These are phyloP conservation scores for Oxycera nigricornis DNA, from an alignment of 2,888 invertebrate genomes.

Conservation along the genomic window DNA sequence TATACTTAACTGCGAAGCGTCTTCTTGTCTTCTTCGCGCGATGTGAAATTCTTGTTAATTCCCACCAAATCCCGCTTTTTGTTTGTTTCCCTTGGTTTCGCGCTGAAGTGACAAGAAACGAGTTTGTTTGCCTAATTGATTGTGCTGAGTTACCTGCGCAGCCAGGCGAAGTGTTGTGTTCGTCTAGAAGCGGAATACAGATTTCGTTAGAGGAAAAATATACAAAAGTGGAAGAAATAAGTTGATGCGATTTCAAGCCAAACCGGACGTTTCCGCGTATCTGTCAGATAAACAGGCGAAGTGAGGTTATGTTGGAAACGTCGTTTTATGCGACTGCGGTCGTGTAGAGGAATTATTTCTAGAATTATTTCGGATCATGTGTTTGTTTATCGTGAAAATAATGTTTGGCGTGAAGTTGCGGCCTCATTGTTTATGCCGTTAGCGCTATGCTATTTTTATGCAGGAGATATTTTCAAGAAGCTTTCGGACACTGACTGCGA, in stretches of 20 bases:
- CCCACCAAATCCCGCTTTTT: not conserved
- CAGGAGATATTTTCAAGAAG: not conserved
- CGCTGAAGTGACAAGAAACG: not conserved
- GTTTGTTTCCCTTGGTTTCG: conserved; percentile 5
- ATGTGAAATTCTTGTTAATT: conserved; percentile 25
- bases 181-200: not conserved
- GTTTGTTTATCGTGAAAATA: conserved; percentile 16
- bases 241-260: not conserved
- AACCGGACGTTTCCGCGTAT: not conserved
- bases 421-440: not conserved
- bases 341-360: conserved; percentile 7
- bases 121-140: not conserved
- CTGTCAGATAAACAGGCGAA: not conserved
- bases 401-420: not conserved
- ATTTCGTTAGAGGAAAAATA: not conserved
- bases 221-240: not conserved
- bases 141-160: not conserved
- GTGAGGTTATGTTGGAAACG: conserved; percentile 30
- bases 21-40: conserved; percentile 12
- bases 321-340: not conserved
- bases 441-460: not conserved
- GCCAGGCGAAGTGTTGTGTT: not conserved
- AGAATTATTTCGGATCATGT: conserved; percentile 27
- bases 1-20: not conserved
- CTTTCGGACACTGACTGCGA: not conserved